Base-by-base conservation (phyloP, 2,888 invertebrate species). In the Germaria angustata region DNA sequence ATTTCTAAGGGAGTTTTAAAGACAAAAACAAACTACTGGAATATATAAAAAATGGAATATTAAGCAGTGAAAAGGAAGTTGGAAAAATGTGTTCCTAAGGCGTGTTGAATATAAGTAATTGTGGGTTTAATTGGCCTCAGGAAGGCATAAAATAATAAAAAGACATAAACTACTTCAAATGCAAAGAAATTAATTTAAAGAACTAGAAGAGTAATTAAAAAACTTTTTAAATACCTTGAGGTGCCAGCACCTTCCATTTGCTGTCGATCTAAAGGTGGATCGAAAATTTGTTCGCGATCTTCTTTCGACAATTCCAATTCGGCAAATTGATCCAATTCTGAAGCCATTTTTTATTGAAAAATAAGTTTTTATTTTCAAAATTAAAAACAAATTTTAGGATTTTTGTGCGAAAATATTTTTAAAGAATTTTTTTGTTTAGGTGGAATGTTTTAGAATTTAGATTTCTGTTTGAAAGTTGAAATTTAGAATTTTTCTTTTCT, bases 211-310 rank as follows among this genome's bases (percentile, higher is more conserved):
- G 9, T 55, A 28, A 63, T 28, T 39, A 28, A 75, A 69, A 69
- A 46, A 76, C 69, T 71, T 63, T 63, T 34, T 84, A 87, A 88
- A 86, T 91, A 90, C 90, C 91, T 90, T 90, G 90, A 90, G 89
- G 90, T 89, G 90, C 90, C 90, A 89, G 90, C 90, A 90, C 90
- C 91, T 88, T 90, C 91, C 90, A 90, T 86, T 88, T 90, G 90
- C 87, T 90, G 90, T 87, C 90, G 90, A 88, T 90, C 90, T 87
- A 90, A 87, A 82, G 90, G 90, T 87, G 93, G 94, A 90, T 95
- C 95, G 91, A 94, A 95, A 88, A 94, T 94, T 92, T 95, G 94
- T 92, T 95, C 95, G 87, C 94, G 94, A 90, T 95, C 95, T 90
- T 95, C 95, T 90, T 94, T 94, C 84, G 94, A 93, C 85, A 94